These are phyloP conservation scores for Tholera decimalis DNA, from an alignment of 2,888 invertebrate species.

Conservation along the genomic window DNA sequence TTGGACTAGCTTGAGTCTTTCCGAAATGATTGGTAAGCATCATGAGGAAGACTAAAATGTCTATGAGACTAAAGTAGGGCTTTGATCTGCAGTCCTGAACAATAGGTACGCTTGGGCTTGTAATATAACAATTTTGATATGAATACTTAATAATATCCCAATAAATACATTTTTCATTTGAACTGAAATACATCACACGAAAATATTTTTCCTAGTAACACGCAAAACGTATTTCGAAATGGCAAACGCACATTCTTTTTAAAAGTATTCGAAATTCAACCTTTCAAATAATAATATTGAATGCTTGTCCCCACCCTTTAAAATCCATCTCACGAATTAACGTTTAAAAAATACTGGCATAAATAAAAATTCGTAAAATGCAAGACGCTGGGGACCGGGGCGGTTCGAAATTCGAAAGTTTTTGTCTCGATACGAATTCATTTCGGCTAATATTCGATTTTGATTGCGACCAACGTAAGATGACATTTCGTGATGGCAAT, in stretches of 20 bases:
- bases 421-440: slow-evolving; percentile 74
- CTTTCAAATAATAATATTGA: slow-evolving; percentile 67
- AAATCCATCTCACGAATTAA: slow-evolving; percentile 87
- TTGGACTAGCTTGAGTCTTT: too few relatives aligned
- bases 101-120: too few relatives aligned
- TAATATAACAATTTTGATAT: too few relatives aligned
- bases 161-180: too few relatives aligned
- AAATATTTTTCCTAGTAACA: slow-evolving; percentile 8
- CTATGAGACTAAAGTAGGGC: too few relatives aligned
- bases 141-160: too few relatives aligned
- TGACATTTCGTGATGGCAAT: slow-evolving; percentile 47
- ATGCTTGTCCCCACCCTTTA: slow-evolving; percentile 59
- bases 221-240: slow-evolving; percentile 40
- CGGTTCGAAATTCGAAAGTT: slow-evolving; percentile 69
- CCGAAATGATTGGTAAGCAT: too few relatives aligned
- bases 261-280: slow-evolving; percentile 56
- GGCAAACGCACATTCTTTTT: slow-evolving; percentile 29
- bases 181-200: not conserved
- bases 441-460: slow-evolving; percentile 82
- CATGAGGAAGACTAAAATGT: too few relatives aligned
- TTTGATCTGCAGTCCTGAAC: too few relatives aligned
- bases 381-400: slow-evolving; percentile 74
- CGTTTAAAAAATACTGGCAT: slow-evolving; percentile 81
- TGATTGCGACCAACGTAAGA: slow-evolving; percentile 53
- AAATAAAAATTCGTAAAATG: slow-evolving; percentile 80